Conservation (phyloP, 1,140 invertebrate species). For the Pseudomyrmex pallidus region DNA sequence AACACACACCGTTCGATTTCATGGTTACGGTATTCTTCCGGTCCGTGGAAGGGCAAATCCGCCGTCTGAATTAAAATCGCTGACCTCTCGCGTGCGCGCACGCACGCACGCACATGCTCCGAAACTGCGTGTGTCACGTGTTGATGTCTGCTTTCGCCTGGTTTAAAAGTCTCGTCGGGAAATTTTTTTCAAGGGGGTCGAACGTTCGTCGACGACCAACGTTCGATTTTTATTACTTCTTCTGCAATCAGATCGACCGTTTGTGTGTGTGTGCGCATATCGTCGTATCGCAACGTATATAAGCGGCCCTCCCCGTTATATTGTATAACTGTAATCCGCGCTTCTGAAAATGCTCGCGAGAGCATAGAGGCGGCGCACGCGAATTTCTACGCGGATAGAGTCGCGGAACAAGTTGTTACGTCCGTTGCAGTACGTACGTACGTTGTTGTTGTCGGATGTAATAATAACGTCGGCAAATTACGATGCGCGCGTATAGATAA, state of each 20-base stretch:
- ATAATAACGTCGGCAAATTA: slow-evolving; percentile 42
- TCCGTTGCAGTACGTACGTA: not conserved
- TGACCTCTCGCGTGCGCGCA: no score
- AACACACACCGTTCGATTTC: not conserved
- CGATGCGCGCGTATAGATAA: slow-evolving; percentile 26
- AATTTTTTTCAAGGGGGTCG: no score
- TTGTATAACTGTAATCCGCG: slow-evolving; percentile 48
- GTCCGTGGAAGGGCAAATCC: no score
- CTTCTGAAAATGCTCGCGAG: slow-evolving; percentile 35
- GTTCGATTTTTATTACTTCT: not conserved
- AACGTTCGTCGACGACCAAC: no score
- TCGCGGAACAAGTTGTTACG: slow-evolving; percentile 20
- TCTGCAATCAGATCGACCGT: not conserved
- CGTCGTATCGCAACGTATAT: not conserved
- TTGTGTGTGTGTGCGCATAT: slow-evolving; percentile 13
- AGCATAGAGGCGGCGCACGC: not conserved
- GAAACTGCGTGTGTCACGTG: no score
- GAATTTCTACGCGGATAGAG: slow-evolving; percentile 1
- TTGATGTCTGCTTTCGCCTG: no score
- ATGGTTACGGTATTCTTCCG: slow-evolving; percentile 24
- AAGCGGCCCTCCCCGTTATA: not conserved
- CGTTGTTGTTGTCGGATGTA: slow-evolving; percentile 43
- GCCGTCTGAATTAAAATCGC: not conserved
- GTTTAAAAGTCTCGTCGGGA: no score
- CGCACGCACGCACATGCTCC: no score